Percentiles rank a stretch among this genome's conserved stretches.
Evolutionary conservation across 2,797 vertebrate species (phyloP).

Genomic region (Notolabrus celidotus): DNA sequence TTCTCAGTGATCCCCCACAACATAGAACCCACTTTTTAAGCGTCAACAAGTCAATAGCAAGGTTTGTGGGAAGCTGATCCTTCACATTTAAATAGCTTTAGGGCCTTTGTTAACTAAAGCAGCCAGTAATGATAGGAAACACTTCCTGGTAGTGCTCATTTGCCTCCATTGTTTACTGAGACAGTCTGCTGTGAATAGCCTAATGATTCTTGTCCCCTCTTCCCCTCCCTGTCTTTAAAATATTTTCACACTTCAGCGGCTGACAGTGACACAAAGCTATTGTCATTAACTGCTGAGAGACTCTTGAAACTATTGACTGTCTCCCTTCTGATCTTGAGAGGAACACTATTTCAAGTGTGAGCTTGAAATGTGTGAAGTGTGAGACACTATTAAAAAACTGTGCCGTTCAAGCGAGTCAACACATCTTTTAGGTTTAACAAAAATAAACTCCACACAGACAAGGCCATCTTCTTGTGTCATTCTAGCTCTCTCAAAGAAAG

Average conservation of each 20-base stretch:
- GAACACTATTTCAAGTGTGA: background rate
- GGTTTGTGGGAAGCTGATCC: background rate
- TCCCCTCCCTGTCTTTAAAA: slow-evolving; percentile 40
- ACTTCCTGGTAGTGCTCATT: slow-evolving; percentile 20
- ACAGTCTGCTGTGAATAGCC: slow-evolving; percentile 56
- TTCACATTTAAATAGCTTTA: background rate
- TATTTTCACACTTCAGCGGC: slow-evolving; percentile 51
- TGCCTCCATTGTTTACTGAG: slow-evolving; percentile 47
- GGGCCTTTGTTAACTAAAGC: background rate
- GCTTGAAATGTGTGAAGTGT: no score
- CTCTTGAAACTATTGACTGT: slow-evolving; percentile 9
- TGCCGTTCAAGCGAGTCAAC: background rate
- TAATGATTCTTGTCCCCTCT: slow-evolving; percentile 26
- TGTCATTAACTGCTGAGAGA: slow-evolving; percentile 26
- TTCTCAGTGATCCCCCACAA: background rate
- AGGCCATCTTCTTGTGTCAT: slow-evolving; percentile 33
- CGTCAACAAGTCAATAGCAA: background rate
- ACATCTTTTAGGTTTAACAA: background rate
- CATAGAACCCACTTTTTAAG: background rate
- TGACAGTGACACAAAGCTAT: slow-evolving; percentile 39
- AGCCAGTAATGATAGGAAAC: slow-evolving; percentile 14
- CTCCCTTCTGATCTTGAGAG: background rate
- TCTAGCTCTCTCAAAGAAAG: slow-evolving; percentile 18
- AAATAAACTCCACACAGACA: background rate
- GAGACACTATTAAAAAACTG: background rate